Evolutionary conservation across 1,140 invertebrate genomes (phyloP).

Genomic region (Drosophila asahinai): DNA sequence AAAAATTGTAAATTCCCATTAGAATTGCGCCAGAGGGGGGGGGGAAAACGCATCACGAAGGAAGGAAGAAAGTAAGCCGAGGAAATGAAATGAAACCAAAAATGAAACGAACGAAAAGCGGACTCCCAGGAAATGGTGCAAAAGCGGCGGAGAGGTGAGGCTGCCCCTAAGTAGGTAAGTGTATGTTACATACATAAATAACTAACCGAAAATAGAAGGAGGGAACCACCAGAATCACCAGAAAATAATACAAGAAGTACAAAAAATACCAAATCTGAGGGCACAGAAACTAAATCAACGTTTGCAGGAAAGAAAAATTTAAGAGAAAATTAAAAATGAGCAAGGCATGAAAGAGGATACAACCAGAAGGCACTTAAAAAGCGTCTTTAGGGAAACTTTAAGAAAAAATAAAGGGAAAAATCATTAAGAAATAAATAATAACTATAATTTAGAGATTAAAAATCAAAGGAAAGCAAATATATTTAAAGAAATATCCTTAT

Average conservation of each 20-base stretch:
- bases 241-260: conserved; percentile 44
- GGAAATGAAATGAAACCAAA: conserved; percentile 76
- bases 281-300: neutral
- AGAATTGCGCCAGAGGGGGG: conserved; percentile 57
- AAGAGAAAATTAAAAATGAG: too few species aligned
- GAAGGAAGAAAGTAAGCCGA: conserved; percentile 48
- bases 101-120: conserved; percentile 44
- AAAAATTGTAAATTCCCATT: conserved; percentile 83
- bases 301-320: neutral
- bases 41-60: conserved; percentile 30
- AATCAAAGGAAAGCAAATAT: too few species aligned
- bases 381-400: too few species aligned
- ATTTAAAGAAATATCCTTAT: too few species aligned
- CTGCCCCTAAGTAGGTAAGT: conserved; percentile 68
- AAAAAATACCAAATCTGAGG: conserved; percentile 28
- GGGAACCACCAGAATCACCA: conserved; percentile 21
- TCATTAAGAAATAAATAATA: too few species aligned
- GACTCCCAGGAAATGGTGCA: conserved; percentile 19
- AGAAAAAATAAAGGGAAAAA: too few species aligned
- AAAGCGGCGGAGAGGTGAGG: neutral
- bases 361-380: too few species aligned
- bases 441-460: too few species aligned
- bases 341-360: too few species aligned
- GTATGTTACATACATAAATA: conserved; percentile 66
- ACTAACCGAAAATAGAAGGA: conserved; percentile 36